These are phyloP conservation scores for Syrista parreyssii DNA, from an alignment of 2,888 invertebrate species.

Conservation along the genomic window DNA sequence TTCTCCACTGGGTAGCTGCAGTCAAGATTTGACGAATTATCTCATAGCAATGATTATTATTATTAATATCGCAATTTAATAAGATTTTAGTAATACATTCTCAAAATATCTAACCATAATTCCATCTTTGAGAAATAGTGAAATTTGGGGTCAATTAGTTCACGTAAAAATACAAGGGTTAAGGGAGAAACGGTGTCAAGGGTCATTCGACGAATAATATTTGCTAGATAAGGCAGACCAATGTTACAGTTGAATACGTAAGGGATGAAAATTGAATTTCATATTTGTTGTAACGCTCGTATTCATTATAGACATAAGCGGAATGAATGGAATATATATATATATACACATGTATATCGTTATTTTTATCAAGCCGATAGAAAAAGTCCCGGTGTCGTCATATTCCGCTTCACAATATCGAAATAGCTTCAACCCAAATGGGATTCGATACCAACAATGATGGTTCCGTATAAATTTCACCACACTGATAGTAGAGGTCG, in stretches of 20 bases:
- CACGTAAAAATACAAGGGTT: no score
- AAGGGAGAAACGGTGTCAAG: not conserved
- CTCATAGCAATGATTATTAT: not conserved
- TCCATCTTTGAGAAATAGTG: not conserved
- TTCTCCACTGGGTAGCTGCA: not conserved
- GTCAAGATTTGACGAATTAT: not conserved
- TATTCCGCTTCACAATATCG: not conserved
- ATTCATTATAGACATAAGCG: not conserved
- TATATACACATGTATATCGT: not conserved
- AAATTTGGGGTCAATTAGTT: not conserved
- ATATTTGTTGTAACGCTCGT: not conserved
- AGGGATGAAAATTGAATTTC: not conserved
- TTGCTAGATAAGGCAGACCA: not conserved
- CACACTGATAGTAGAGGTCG: not conserved
- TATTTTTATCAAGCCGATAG: not conserved
- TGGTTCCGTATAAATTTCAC: not conserved
- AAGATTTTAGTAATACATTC: not conserved
- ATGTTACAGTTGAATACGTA: not conserved
- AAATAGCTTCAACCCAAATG: not conserved
- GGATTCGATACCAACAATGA: not conserved
- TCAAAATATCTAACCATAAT: not conserved
- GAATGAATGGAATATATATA: not conserved
- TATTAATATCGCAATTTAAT: not conserved
- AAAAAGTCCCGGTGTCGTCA: not conserved
- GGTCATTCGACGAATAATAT: not conserved